phyloP scores from a whole-genome alignment of 2,797 vertebrate species.

The Crocodylus rhombifer region DNA sequence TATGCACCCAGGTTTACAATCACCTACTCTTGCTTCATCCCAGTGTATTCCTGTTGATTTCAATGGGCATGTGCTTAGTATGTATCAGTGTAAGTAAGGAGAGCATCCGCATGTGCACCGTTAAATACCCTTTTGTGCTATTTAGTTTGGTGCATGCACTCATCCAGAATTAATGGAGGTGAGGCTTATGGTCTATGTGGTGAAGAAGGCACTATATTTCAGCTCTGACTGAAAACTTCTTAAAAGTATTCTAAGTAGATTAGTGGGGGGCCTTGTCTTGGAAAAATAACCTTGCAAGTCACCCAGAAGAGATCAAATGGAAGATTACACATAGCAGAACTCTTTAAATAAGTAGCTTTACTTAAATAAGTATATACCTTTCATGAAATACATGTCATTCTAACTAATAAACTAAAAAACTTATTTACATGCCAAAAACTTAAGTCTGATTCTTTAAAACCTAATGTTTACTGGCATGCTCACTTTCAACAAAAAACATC shows the following conservation, averaged over 20 bases:
- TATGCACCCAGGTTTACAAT: too few relatives aligned
- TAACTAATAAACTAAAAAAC: conserved; percentile 7
- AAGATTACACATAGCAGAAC: background rate
- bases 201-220: background rate
- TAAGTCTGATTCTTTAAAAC: too few relatives aligned
- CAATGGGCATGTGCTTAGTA: accelerated
- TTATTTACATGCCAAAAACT: too few relatives aligned
- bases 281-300: background rate
- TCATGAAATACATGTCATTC: background rate
- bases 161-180: background rate
- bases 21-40: background rate
- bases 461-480: too few relatives aligned
- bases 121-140: accelerated
- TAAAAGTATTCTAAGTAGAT: background rate
- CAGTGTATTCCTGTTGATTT: background rate
- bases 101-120: background rate
- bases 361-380: background rate
- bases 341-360: background rate
- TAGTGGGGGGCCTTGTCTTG: background rate
- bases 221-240: background rate
- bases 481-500: background rate
- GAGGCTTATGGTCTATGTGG: background rate
- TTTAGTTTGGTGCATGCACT: background rate
- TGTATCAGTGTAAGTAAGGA: background rate
- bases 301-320: background rate